Evolutionary conservation across 2,888 invertebrate genomes (phyloP).

Genomic region (Melieria picta): DNA sequence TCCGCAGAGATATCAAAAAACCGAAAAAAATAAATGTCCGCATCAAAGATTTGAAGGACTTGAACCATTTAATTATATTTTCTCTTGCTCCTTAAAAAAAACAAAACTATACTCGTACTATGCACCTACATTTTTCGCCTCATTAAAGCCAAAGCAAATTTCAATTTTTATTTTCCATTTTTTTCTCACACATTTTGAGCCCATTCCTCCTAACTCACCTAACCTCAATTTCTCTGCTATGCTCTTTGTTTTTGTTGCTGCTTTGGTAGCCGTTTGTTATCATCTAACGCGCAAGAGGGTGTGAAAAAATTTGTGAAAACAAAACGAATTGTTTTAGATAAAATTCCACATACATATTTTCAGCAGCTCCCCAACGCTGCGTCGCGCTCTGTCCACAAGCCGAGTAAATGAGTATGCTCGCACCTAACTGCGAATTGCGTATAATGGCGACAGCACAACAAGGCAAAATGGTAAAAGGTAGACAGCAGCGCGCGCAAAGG

Average conservation of each 20-base stretch:
- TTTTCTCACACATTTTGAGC: too few relatives aligned
- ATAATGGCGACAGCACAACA: slow-evolving; percentile 49
- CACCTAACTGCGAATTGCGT: slow-evolving; percentile 64
- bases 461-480: slow-evolving; percentile 39
- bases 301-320: slow-evolving; percentile 49
- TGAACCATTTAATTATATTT: not conserved
- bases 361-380: not conserved
- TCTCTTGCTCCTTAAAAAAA: not conserved
- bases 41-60: too few relatives aligned
- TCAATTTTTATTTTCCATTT: too few relatives aligned
- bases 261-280: slow-evolving; percentile 36
- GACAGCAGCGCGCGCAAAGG: not conserved
- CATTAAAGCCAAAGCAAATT: not conserved
- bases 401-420: slow-evolving; percentile 58
- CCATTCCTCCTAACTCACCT: too few relatives aligned
- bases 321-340: slow-evolving; percentile 46
- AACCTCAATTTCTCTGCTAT: slow-evolving; percentile 9
- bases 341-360: slow-evolving; percentile 37
- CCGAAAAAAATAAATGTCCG: too few relatives aligned
- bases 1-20: too few relatives aligned
- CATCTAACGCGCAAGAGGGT: slow-evolving; percentile 44
- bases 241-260: slow-evolving; percentile 16
- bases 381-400: not conserved
- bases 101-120: not conserved
- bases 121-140: not conserved